Base-by-base conservation (phyloP, 2,888 invertebrate species). In the Chromoteleia sp. region DNA sequence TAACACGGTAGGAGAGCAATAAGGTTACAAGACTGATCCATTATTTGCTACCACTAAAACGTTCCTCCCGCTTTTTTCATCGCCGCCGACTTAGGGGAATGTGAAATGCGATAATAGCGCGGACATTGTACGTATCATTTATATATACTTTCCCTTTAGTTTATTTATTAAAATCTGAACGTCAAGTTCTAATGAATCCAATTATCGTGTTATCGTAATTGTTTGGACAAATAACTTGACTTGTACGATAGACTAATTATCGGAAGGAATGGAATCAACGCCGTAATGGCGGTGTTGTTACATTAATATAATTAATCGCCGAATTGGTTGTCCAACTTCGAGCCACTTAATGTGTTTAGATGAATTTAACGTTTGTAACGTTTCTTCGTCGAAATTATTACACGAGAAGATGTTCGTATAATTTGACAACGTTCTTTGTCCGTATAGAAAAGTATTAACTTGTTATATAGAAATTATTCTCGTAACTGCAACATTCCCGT, bases 11-110 rank as follows among this genome's bases (percentile, higher is more conserved):
- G 87, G 87, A 86, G 87, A 87, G 79, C 86, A 85, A 88, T 85
- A 82, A 85, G 80, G 81, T 85, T 82, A 88, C 88, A 87, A 81
- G 86, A 82, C 81, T 85, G 85, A 84, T 86, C 86, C 88, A 87
- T 89, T 88, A 88, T 86, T 84, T 84, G 78, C 78, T 84, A 78
- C 85, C 59, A 74, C 77, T 78, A 81, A 84, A 86, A 84, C 71
- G 78, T 76, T 73, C 74, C 61, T 65, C 68, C 58, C 30, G 54
- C 39, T 78, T 75, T 76, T 82, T 82, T 65, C 67, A 81, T 70
- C 80, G 59, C 48, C 54, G 15, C 12, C 45, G 29, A 67, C 75
- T 71, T 76, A 36, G 81, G 68, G 78, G 68, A 74, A 78, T 70
- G 70, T 56, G 74, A 78, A 82, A 77, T 76, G 63, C 77, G 74